Evolutionary conservation across 2,888 invertebrate genomes (phyloP).

Genomic region (Microchrysa polita): DNA sequence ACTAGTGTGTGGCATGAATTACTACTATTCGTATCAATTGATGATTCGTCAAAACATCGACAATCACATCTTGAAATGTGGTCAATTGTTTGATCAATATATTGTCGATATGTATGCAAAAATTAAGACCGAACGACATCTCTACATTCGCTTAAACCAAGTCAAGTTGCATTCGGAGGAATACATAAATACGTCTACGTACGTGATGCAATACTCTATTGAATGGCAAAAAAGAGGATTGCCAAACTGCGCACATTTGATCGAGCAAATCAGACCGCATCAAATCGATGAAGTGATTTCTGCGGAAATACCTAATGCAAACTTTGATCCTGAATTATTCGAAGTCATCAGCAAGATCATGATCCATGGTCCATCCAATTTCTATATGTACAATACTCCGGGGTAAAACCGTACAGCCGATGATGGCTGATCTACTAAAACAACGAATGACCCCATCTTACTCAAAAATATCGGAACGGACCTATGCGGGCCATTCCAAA

Average conservation of each 20-base stretch:
- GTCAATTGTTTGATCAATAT: slow-evolving; percentile 45
- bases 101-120: slow-evolving; percentile 56
- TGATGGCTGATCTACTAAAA: too few relatives aligned
- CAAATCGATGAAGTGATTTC: slow-evolving; percentile 46
- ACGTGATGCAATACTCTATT: slow-evolving; percentile 43
- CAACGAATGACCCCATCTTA: too few relatives aligned
- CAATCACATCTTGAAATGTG: slow-evolving; percentile 44
- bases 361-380: neutral
- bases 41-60: slow-evolving; percentile 45
- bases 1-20: slow-evolving; percentile 42
- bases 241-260: slow-evolving; percentile 50
- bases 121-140: slow-evolving; percentile 55
- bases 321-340: neutral
- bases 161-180: slow-evolving; percentile 54
- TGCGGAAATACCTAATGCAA: neutral
- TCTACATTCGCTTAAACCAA: too few relatives aligned
- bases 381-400: too few relatives aligned
- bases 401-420: too few relatives aligned
- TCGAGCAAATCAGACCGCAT: slow-evolving; percentile 36
- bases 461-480: too few relatives aligned
- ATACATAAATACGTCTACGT: slow-evolving; percentile 49
- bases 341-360: neutral
- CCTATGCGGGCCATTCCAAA: too few relatives aligned
- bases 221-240: slow-evolving; percentile 56
- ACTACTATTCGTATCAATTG: slow-evolving; percentile 42